Evolutionary conservation across 2,113 vertebrate species (phyloP).

Genomic region (Tautogolabrus adspersus): DNA sequence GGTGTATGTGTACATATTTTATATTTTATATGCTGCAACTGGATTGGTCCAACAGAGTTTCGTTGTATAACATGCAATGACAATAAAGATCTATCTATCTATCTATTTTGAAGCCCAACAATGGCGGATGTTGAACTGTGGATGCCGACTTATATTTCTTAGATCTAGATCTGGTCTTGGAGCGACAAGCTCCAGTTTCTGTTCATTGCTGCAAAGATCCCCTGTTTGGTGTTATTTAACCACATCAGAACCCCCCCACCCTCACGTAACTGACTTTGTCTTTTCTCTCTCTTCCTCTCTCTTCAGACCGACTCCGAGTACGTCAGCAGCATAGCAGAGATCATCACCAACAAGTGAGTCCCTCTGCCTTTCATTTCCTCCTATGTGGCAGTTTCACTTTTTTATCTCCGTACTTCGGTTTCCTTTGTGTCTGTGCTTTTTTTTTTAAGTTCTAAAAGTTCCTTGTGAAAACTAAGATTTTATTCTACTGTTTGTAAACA

Average conservation of each 20-base stretch:
- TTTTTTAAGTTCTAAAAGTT: not conserved
- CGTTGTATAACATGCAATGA: too few relatives aligned
- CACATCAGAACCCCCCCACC: not conserved
- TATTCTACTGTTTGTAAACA: not conserved
- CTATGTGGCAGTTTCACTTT: constrained; percentile 4
- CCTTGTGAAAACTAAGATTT: not conserved
- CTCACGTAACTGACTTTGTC: constrained; percentile 2
- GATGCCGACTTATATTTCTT: too few relatives aligned
- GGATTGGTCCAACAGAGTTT: too few relatives aligned
- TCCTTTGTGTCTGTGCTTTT: not conserved
- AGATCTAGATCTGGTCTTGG: too few relatives aligned
- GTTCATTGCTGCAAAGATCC: too few relatives aligned
- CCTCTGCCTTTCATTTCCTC: not conserved
- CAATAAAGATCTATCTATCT: too few relatives aligned
- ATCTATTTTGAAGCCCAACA: too few relatives aligned
- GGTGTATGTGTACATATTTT: too few relatives aligned
- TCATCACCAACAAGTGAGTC: constrained; percentile 85
- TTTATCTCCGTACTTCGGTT: not conserved
- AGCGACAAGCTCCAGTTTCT: too few relatives aligned
- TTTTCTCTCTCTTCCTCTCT: constrained; percentile 37
- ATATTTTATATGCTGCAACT: too few relatives aligned
- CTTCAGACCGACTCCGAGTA: constrained; percentile 84
- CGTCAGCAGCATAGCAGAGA: constrained; percentile 80
- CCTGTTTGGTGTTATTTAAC: too few relatives aligned
- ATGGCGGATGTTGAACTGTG: too few relatives aligned